A percentile compares a stretch with the other conserved stretches of the same genome.
phyloP scores from a whole-genome alignment of 1,140 invertebrate genomes.

The Druon quercuslanigerum region DNA sequence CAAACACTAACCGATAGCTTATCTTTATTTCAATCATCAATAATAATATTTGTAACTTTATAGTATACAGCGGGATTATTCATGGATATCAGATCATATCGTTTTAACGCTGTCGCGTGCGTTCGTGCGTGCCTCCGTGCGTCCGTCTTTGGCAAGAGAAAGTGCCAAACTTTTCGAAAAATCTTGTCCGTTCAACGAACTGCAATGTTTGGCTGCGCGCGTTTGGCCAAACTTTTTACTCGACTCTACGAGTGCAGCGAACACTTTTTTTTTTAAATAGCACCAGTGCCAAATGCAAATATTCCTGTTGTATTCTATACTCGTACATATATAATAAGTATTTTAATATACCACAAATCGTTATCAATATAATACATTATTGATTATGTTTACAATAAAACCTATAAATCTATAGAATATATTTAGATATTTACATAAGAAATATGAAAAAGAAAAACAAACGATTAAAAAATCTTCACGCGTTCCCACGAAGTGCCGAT shows the following conservation, averaged over 20 bases:
- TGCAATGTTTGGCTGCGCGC: too few relatives aligned
- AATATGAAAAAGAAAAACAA: conserved; percentile 59
- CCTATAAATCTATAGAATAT: conserved; percentile 70
- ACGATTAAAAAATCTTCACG: conserved; percentile 41
- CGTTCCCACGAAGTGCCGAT: conserved; percentile 50
- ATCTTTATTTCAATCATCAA: conserved; percentile 59
- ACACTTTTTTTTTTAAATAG: conserved; percentile 18
- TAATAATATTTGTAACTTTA: conserved; percentile 57
- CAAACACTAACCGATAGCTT: conserved; percentile 57
- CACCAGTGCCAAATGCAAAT: conserved; percentile 41
- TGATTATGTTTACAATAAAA: conserved; percentile 71
- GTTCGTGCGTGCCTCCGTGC: too few relatives aligned
- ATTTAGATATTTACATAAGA: conserved; percentile 69
- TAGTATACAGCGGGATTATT: conserved; percentile 47
- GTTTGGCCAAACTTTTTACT: conserved; percentile 34
- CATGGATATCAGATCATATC: conserved; percentile 23
- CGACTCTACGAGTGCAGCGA: conserved; percentile 42
- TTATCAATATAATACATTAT: conserved; percentile 73
- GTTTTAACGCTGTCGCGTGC: conserved; percentile 33
- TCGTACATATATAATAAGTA: conserved; percentile 53
- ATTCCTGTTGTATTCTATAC: conserved; percentile 44
- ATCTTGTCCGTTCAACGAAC: conserved; percentile 2
- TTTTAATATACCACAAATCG: conserved; percentile 66
- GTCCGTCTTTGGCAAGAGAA: background rate
- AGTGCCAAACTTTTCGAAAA: conserved; percentile 25